phyloP scores from a whole-genome alignment of 2,797 vertebrate genomes.

The Darevskia nairensis region DNA sequence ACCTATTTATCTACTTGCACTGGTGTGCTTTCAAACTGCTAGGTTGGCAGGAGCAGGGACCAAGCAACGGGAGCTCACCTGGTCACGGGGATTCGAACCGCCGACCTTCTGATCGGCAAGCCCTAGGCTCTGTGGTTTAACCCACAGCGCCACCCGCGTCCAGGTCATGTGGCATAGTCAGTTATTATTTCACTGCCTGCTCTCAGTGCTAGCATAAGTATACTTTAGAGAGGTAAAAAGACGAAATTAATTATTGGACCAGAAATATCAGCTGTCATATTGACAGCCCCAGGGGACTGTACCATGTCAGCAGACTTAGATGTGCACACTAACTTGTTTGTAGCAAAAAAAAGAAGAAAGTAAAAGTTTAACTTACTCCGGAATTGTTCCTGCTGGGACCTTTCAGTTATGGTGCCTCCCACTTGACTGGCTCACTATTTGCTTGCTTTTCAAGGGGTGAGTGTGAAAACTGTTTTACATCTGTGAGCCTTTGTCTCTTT shows the following conservation, averaged over 20 bases:
- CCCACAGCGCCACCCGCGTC: too few relatives aligned
- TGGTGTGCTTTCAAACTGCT: too few relatives aligned
- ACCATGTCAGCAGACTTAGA: not conserved
- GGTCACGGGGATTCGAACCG: too few relatives aligned
- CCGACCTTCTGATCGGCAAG: too few relatives aligned
- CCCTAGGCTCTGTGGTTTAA: too few relatives aligned
- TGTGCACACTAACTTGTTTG: too few relatives aligned
- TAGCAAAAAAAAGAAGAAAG: not conserved
- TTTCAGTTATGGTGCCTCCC: too few relatives aligned
- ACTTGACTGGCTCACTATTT: not conserved
- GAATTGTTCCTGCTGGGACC: too few relatives aligned
- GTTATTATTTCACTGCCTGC: conserved; percentile 15
- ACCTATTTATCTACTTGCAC: too few relatives aligned
- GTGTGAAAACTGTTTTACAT: not conserved
- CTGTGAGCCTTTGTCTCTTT: not conserved
- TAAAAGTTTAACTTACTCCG: not conserved
- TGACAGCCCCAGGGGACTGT: not conserved
- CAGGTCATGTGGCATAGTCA: too few relatives aligned
- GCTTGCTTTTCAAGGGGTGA: too few relatives aligned
- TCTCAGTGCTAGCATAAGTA: conserved; percentile 24
- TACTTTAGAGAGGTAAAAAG: conserved; percentile 19
- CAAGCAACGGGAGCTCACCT: not conserved
- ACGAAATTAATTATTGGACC: conserved; percentile 27
- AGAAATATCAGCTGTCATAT: conserved; percentile 3
- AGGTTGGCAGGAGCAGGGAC: too few relatives aligned